Evolutionary conservation across 2,113 vertebrate genomes (phyloP), one percentile per base, ranked within the genome.

Genomic region (Elephantulus edwardii): DNA sequence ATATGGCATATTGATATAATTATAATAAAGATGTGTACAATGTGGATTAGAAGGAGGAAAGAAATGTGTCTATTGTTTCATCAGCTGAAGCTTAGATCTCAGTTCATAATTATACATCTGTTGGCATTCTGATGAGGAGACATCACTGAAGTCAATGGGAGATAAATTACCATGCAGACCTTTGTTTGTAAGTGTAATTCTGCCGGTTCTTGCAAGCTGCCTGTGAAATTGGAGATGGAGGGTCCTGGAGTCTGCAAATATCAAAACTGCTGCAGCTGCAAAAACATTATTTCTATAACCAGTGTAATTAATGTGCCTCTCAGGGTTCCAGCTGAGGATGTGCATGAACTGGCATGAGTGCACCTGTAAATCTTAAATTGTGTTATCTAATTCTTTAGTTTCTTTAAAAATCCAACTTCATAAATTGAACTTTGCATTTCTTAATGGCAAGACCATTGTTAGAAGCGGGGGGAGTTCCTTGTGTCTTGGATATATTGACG

Each of bases 171-270:
- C 79, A 90, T 42, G 78, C 50, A 92, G 89, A 58, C 84, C 95
- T 93, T 89, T 86, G 93, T 96, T 96, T 93, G 16, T 95, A 93
- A 75, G 54, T 42, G 60, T 42, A 91, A 58, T 60, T 94, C 94
- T 95, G 72, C 92, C 95, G 92, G 86, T 17, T 96, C 97, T 94
- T 96, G 85, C 85, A 95, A 93, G 86, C 89, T 96, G 26, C 79
- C 81, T 88, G 77, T 92, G 96, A 94, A 97, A 91, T 96, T 88
- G 92, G 89, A 95, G 94, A 85, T 84, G 87, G 70, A 75, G 33
- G 80, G 10, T 9, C 8, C 54, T 95, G 68, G 94, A 89, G 52
- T 95, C 80, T 84, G 81, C 88, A 90, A 62, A 94, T 96, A 86
- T 81, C 64, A 95, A 90, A 96, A 96, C 38, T 88, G 83, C 93